phyloP scores from a whole-genome alignment of 2,888 invertebrate species.

The Caenorhabditis plicata region DNA sequence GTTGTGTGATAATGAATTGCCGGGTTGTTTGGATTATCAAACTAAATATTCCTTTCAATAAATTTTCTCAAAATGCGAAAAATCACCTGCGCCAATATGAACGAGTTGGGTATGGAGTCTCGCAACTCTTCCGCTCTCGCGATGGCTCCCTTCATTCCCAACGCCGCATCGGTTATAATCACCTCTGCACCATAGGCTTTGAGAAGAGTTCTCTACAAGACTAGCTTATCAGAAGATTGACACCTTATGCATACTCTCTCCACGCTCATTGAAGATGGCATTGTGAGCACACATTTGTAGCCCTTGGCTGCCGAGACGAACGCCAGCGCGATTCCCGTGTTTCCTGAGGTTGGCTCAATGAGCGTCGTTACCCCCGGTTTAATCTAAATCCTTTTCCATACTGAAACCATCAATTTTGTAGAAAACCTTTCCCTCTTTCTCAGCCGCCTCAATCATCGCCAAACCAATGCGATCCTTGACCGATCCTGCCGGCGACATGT shows the following conservation, averaged over 20 bases:
- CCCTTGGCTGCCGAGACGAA: conserved; percentile 61
- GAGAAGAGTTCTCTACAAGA: conserved; percentile 56
- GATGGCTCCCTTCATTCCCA: conserved; percentile 61
- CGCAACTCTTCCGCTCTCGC: conserved; percentile 56
- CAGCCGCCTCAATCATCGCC: conserved; percentile 63
- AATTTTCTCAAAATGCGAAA: neutral
- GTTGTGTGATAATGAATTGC: conserved; percentile 60
- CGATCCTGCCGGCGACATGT: conserved; percentile 61
- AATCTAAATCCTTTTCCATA: conserved; percentile 27
- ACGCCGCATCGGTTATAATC: conserved; percentile 59
- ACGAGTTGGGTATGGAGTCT: conserved; percentile 52
- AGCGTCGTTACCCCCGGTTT: conserved; percentile 54
- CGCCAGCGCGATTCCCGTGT: conserved; percentile 65
- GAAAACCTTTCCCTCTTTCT: conserved; percentile 50
- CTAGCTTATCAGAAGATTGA: neutral
- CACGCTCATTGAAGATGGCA: conserved; percentile 64
- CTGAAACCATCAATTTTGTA: neutral
- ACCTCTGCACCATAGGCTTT: conserved; percentile 64
- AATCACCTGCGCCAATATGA: conserved; percentile 59
- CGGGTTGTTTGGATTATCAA: conserved; percentile 62
- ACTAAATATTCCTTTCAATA: too few species aligned
- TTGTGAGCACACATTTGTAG: conserved; percentile 61
- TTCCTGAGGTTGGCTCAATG: conserved; percentile 63
- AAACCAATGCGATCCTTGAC: conserved; percentile 65
- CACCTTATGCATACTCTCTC: conserved; percentile 51